Evolutionary conservation across 2,797 vertebrate genomes (phyloP).

Genomic region (Martes flavigula): DNA sequence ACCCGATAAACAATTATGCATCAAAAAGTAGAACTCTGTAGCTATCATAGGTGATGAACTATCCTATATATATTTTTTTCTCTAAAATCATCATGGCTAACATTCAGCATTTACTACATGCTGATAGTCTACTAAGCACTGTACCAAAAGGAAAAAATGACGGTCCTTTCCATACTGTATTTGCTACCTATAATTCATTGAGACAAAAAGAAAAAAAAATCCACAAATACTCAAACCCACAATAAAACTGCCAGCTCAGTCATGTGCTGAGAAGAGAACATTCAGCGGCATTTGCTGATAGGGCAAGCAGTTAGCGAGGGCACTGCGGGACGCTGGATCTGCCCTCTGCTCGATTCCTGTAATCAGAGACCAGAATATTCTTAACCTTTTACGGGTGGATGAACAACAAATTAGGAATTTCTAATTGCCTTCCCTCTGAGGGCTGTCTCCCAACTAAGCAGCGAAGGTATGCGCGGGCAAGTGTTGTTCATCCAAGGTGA

Average conservation of each 20-base stretch:
- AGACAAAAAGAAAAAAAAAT: constrained; percentile 58
- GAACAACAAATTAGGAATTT: constrained; percentile 76
- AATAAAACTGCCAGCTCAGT: background rate
- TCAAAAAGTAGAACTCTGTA: background rate
- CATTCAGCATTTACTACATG: background rate
- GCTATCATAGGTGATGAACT: background rate
- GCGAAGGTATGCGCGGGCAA: constrained; percentile 61
- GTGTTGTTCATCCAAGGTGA: constrained; percentile 76
- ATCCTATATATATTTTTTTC: background rate
- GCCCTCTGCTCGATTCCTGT: constrained; percentile 29
- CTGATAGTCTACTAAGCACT: background rate
- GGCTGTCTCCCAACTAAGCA: constrained; percentile 50
- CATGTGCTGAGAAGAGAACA: background rate
- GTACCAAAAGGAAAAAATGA: background rate
- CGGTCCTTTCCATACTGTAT: background rate
- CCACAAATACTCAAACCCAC: constrained; percentile 5
- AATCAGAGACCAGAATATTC: constrained; percentile 71
- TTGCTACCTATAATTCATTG: background rate
- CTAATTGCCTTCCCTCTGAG: constrained; percentile 65
- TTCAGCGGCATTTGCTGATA: constrained; percentile 9
- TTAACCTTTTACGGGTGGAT: constrained; percentile 71
- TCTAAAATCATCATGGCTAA: background rate
- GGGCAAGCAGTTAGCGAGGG: constrained; percentile 51
- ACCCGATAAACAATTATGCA: background rate
- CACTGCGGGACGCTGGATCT: constrained; percentile 54